Percentiles rank a stretch among this genome's conserved stretches.
Evolutionary conservation across 2,888 invertebrate genomes (phyloP).

Genomic region (Eucera pruinosa): DNA sequence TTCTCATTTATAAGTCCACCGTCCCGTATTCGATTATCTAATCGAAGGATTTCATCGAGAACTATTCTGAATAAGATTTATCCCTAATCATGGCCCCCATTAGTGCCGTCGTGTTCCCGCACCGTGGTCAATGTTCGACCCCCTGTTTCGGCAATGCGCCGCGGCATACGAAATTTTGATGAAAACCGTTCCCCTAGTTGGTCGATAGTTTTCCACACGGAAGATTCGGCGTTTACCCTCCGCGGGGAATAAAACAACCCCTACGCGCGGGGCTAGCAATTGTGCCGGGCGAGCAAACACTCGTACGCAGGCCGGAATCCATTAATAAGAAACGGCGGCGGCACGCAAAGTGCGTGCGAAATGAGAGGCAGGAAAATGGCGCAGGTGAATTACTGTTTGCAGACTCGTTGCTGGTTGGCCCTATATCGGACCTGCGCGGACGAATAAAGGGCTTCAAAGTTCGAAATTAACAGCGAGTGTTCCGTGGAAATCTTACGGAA

Average conservation of each 20-base stretch:
- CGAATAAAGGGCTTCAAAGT: slow-evolving; percentile 19
- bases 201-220: slow-evolving; percentile 32
- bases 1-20: no score
- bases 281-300: slow-evolving; percentile 48
- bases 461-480: slow-evolving; percentile 33
- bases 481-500: slow-evolving; percentile 20
- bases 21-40: no score
- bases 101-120: neutral
- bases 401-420: slow-evolving; percentile 30
- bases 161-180: slow-evolving; percentile 16
- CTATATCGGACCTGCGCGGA: slow-evolving; percentile 13
- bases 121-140: neutral
- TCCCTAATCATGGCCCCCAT: neutral
- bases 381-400: slow-evolving; percentile 50
- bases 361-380: slow-evolving; percentile 41
- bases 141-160: neutral
- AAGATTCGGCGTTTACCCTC: slow-evolving; percentile 15
- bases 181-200: no score
- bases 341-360: slow-evolving; percentile 59
- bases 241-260: slow-evolving; percentile 31
- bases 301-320: slow-evolving; percentile 63
- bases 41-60: neutral
- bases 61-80: neutral
- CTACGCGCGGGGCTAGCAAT: slow-evolving; percentile 39
- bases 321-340: slow-evolving; percentile 69